phyloP scores from a whole-genome alignment of 2,888 invertebrate species.

The Hypomecis punctinalis region DNA sequence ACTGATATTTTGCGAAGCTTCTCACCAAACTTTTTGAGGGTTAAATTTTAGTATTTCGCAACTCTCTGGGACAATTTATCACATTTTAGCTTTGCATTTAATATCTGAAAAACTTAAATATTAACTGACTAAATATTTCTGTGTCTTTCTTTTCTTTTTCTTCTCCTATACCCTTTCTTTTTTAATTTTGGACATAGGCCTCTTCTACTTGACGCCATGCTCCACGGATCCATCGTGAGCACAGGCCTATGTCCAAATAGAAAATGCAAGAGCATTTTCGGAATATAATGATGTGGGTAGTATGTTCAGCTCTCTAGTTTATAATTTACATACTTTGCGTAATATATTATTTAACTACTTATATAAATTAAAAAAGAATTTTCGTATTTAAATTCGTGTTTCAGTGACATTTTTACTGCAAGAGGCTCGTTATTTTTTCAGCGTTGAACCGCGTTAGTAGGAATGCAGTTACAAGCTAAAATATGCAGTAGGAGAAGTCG shows the following conservation, averaged over 20 bases:
- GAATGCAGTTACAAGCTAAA: conserved; percentile 5
- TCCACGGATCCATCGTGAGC: too few relatives aligned
- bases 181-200: too few relatives aligned
- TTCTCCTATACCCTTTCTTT: too few relatives aligned
- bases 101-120: background rate
- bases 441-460: conserved; percentile 9
- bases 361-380: background rate
- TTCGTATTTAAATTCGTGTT: background rate
- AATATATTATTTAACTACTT: too few relatives aligned
- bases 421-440: conserved; percentile 16
- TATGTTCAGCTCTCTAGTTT: too few relatives aligned
- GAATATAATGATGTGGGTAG: too few relatives aligned
- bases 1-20: conserved; percentile 5
- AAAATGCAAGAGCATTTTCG: too few relatives aligned
- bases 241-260: too few relatives aligned
- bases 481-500: background rate
- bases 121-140: too few relatives aligned
- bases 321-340: too few relatives aligned
- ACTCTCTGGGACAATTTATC: background rate
- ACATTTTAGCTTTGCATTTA: background rate
- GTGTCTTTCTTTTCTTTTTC: too few relatives aligned
- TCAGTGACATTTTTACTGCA: background rate
- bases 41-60: background rate
- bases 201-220: too few relatives aligned
- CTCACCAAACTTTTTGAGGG: background rate